Evolutionary conservation across 2,113 vertebrate species (phyloP).

Genomic region (Beaufortia kweichowensis): DNA sequence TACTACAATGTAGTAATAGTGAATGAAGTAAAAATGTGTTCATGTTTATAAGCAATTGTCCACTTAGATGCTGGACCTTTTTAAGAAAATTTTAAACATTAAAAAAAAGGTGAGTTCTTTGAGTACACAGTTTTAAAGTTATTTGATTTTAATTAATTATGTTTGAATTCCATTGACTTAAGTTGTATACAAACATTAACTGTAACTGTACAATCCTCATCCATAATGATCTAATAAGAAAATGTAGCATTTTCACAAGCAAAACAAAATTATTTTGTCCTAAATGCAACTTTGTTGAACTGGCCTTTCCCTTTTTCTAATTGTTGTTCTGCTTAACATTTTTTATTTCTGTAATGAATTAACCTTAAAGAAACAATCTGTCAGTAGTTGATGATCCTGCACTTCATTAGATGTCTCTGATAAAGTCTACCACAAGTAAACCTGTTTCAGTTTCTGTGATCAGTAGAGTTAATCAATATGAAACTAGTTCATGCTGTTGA

Average conservation of each 20-base stretch:
- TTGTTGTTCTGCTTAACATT: neutral
- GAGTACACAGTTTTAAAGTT: no score
- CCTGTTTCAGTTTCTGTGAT: neutral
- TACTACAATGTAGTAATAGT: neutral
- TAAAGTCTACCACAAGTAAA: neutral
- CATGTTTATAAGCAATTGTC: neutral
- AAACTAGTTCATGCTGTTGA: slow-evolving; percentile 14
- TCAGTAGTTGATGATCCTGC: neutral
- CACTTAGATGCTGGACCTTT: neutral
- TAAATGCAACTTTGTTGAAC: neutral
- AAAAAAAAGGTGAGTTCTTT: no score
- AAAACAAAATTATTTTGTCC: no score
- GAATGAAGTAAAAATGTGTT: neutral
- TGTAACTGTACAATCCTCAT: no score
- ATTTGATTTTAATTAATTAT: no score
- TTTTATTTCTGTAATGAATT: neutral
- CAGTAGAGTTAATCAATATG: neutral
- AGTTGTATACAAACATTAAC: no score
- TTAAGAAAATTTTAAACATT: neutral
- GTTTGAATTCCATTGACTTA: no score
- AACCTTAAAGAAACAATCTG: neutral
- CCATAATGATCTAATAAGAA: neutral
- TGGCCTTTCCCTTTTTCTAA: neutral
- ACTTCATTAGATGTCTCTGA: neutral
- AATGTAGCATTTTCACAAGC: neutral